These are phyloP conservation scores for Melitaea cinxia DNA, from an alignment of 1,140 invertebrate genomes.

Conservation along the genomic window DNA sequence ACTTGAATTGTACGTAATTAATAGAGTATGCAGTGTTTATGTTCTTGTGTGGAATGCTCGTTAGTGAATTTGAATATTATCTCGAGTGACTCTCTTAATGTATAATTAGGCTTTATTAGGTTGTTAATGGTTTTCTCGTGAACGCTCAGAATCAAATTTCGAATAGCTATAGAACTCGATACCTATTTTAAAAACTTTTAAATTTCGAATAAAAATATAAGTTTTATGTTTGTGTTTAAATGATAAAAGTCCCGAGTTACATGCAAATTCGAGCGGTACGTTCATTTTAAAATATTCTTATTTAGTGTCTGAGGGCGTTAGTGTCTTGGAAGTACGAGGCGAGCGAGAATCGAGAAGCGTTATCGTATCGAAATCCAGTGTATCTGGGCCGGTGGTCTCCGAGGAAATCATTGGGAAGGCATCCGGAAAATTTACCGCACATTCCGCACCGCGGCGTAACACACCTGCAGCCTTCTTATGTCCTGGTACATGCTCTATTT, in stretches of 20 bases:
- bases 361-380: slow-evolving; percentile 75
- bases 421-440: slow-evolving; percentile 84
- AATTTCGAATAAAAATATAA: too few relatives aligned
- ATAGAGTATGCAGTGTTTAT: neutral
- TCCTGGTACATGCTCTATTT: slow-evolving; percentile 71
- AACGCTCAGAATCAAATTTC: neutral
- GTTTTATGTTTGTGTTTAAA: neutral
- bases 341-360: slow-evolving; percentile 69
- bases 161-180: too few relatives aligned
- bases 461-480: slow-evolving; percentile 70
- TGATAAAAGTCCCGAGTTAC: too few relatives aligned
- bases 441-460: slow-evolving; percentile 38
- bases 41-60: neutral
- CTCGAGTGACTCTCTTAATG: neutral
- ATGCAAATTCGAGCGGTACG: neutral
- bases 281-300: neutral
- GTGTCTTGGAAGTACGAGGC: slow-evolving; percentile 56
- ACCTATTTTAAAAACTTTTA: too few relatives aligned
- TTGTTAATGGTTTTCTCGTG: neutral
- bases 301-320: slow-evolving; percentile 34
- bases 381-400: slow-evolving; percentile 81
- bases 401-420: slow-evolving; percentile 88
- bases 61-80: neutral
- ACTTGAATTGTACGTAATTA: neutral
- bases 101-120: neutral